phyloP scores from a whole-genome alignment of 2,113 vertebrate species.

The Puntigrus tetrazona region DNA sequence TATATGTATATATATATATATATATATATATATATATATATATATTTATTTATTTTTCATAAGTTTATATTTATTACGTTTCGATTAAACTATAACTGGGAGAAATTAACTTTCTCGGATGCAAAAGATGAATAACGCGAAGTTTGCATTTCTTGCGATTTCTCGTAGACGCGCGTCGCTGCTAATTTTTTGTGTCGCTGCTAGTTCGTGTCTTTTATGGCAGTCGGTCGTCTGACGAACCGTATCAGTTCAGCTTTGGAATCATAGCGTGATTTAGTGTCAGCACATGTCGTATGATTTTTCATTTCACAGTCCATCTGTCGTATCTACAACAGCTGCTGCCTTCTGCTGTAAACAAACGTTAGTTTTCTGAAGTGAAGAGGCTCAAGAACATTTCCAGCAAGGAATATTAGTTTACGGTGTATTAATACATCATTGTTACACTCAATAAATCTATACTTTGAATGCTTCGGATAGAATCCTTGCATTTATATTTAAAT shows the following conservation, averaged over 20 bases:
- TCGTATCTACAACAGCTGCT: background rate
- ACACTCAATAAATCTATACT: background rate
- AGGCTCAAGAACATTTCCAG: slow-evolving; percentile 4
- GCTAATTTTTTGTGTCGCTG: background rate
- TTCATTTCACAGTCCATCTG: slow-evolving; percentile 22
- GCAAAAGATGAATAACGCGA: background rate
- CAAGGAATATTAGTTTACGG: background rate
- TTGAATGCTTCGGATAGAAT: background rate
- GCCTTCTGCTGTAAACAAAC: background rate
- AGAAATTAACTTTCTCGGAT: background rate
- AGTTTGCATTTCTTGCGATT: background rate
- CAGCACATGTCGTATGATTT: slow-evolving; percentile 7
- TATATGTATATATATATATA: too few species aligned
- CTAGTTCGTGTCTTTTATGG: background rate
- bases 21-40: too few species aligned
- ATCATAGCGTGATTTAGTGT: slow-evolving; percentile 2
- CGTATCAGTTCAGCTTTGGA: background rate
- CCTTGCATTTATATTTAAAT: background rate
- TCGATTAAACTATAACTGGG: background rate
- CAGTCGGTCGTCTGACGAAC: background rate
- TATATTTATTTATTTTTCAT: too few species aligned
- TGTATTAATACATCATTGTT: background rate
- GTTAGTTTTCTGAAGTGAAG: background rate
- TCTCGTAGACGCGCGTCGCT: background rate
- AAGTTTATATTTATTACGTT: background rate